These are phyloP conservation scores for Cyanoliseus patagonus DNA, from an alignment of 2,113 vertebrate genomes.

Conservation along the genomic window DNA sequence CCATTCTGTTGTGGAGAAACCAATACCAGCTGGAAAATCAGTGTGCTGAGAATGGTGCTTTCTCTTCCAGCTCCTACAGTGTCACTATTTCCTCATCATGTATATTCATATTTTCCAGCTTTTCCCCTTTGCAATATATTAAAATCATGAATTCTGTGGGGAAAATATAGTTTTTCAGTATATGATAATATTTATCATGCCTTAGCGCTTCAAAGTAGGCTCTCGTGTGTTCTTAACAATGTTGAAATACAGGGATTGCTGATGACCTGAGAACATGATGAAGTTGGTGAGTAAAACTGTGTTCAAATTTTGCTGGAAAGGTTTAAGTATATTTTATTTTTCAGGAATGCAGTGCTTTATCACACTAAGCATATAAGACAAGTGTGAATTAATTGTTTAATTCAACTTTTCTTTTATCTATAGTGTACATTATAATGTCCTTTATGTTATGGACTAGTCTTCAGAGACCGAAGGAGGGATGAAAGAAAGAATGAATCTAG, in stretches of 20 bases:
- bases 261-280: background rate
- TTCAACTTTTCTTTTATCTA: background rate
- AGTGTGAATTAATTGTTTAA: background rate
- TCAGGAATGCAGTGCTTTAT: background rate
- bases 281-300: background rate
- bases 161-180: background rate
- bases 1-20: background rate
- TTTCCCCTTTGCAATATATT: background rate
- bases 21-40: background rate
- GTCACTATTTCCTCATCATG: background rate
- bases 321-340: background rate
- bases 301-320: background rate
- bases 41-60: background rate
- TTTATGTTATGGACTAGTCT: background rate
- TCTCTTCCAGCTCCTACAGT: background rate
- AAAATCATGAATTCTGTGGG: background rate
- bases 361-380: background rate
- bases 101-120: background rate
- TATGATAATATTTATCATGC: background rate
- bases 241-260: background rate
- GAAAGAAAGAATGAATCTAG: background rate
- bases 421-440: background rate
- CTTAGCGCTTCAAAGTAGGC: background rate
- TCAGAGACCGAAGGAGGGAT: background rate
- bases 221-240: rapidly evolving